Evolutionary conservation across 2,797 vertebrate genomes (phyloP).

Genomic region (Rhynchotus rufescens): DNA sequence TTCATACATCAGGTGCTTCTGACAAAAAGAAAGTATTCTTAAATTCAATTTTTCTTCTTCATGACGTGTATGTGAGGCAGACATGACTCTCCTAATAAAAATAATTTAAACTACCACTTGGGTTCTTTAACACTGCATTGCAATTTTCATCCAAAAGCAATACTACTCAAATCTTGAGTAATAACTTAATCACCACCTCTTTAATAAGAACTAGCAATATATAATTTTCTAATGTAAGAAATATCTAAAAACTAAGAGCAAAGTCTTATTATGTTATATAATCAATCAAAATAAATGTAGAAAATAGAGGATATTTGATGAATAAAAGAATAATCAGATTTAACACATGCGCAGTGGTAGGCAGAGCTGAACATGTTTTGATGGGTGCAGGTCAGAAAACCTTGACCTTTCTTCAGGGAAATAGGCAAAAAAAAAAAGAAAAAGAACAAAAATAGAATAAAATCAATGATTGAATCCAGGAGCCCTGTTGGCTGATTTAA

Average conservation of each 20-base stretch:
- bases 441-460: background rate
- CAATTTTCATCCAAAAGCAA: background rate
- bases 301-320: background rate
- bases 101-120: background rate
- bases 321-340: conserved; percentile 27
- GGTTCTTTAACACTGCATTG: background rate
- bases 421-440: background rate
- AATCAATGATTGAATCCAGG: background rate
- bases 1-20: background rate
- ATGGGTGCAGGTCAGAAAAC: background rate
- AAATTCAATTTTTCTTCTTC: background rate
- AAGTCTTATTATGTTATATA: background rate
- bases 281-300: background rate
- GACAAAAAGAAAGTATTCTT: background rate
- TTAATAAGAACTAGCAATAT: conserved; percentile 19
- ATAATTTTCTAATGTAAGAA: background rate
- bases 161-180: background rate
- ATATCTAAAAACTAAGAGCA: background rate
- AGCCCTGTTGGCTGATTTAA: background rate
- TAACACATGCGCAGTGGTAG: background rate
- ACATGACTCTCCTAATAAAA: conserved; percentile 2
- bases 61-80: background rate
- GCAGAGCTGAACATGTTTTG: background rate
- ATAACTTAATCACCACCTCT: conserved; percentile 11
- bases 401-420: background rate